Conservation (phyloP, 2,113 vertebrate genomes). For the Xiphias gladius region DNA sequence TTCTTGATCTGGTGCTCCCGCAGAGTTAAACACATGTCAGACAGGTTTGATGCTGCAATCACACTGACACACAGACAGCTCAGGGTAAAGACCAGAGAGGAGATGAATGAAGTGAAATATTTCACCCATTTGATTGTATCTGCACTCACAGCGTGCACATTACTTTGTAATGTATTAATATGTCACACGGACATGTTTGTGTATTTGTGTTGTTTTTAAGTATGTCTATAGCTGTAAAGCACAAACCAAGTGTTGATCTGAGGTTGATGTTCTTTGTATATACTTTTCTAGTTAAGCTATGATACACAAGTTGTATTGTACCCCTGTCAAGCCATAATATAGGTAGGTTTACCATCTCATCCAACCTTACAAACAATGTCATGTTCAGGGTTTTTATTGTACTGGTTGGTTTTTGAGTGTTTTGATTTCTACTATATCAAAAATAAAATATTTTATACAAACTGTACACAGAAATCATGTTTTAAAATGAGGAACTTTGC, state of each 20-base stretch:
- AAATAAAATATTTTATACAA: conserved; percentile 22
- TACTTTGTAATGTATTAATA: not conserved
- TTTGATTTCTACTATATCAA: not conserved
- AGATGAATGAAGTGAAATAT: not conserved
- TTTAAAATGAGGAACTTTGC: not conserved
- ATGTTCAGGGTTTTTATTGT: not conserved
- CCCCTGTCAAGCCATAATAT: not conserved
- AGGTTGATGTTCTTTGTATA: not conserved
- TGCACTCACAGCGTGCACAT: not conserved
- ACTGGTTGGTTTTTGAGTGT: not conserved
- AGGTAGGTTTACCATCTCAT: not conserved
- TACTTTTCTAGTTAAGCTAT: conserved; percentile 30
- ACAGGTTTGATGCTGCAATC: conserved; percentile 2
- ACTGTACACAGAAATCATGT: not conserved
- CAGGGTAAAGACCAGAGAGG: conserved; percentile 14
- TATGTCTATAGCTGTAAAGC: conserved; percentile 6
- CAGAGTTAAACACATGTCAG: not conserved
- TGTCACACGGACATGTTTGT: not conserved
- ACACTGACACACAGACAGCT: conserved; percentile 2
- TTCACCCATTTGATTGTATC: conserved; percentile 32
- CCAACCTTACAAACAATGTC: conserved; percentile 9
- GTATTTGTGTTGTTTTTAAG: not conserved
- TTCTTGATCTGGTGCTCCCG: not conserved
- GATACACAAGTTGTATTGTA: not conserved
- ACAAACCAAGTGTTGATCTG: conserved; percentile 4